Percentiles rank a stretch among this genome's conserved stretches.
phyloP scores from a whole-genome alignment of 2,888 invertebrate species.

The Eupsilia transversa region DNA sequence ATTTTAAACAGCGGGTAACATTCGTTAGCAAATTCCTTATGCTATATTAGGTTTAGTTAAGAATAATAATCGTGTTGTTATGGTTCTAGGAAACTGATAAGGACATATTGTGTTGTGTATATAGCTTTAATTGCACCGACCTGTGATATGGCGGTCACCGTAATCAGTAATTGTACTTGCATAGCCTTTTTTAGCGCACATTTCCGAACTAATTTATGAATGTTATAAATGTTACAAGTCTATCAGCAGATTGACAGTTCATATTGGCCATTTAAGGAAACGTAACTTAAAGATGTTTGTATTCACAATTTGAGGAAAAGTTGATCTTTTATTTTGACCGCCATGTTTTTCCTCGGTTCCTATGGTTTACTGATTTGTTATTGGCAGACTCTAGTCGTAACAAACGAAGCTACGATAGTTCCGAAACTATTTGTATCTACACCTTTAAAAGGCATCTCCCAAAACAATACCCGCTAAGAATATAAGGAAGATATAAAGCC shows the following conservation, averaged over 20 bases:
- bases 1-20: constrained; percentile 65
- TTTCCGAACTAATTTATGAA: constrained; percentile 49
- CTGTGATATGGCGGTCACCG: constrained; percentile 53
- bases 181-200: constrained; percentile 34
- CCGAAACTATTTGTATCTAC: neutral
- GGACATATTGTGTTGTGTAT: constrained; percentile 43
- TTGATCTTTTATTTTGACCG: neutral
- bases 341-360: neutral
- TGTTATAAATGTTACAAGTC: constrained; percentile 22
- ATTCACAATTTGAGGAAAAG: neutral
- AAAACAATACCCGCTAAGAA: neutral
- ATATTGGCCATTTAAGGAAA: neutral
- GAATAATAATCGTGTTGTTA: constrained; percentile 59
- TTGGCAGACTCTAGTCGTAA: neutral
- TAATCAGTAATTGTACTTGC: constrained; percentile 46
- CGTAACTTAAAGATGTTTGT: neutral
- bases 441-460: neutral
- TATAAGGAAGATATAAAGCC: constrained; percentile 17
- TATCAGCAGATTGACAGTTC: constrained; percentile 2
- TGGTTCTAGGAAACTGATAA: constrained; percentile 69
- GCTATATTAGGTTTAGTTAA: constrained; percentile 61
- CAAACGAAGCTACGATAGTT: neutral
- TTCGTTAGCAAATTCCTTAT: constrained; percentile 71
- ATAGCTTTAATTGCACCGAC: constrained; percentile 53
- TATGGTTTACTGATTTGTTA: neutral